A percentile compares a stretch with the other conserved stretches of the same genome.
Evolutionary conservation across 1,140 invertebrate species (phyloP).

Genomic region (Zelostemma sp.): DNA sequence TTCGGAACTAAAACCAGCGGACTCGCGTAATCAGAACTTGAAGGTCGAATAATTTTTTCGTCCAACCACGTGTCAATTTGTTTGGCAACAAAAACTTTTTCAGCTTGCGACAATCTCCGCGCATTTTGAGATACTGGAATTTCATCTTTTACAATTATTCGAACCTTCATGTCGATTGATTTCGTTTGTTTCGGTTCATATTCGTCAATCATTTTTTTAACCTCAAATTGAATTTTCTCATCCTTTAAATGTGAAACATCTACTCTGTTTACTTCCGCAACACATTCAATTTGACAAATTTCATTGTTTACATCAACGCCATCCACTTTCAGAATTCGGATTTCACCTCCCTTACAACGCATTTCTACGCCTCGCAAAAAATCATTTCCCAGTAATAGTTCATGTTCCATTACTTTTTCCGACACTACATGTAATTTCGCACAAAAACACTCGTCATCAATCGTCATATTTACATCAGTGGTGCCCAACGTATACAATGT

Average conservation of each 20-base stretch:
- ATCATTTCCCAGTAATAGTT: conserved; percentile 29
- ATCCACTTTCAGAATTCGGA: conserved; percentile 6
- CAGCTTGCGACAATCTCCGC: conserved; percentile 4
- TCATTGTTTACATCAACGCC: neutral
- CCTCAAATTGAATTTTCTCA: neutral
- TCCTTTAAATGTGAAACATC: conserved; percentile 16
- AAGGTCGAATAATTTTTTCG: conserved; percentile 38
- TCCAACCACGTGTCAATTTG: conserved; percentile 18
- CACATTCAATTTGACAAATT: conserved; percentile 11
- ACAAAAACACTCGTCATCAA: conserved; percentile 15
- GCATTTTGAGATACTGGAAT: conserved; percentile 17
- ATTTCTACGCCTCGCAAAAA: conserved; percentile 12
- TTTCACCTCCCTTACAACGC: neutral
- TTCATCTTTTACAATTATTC: conserved; percentile 25
- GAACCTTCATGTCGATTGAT: conserved; percentile 21
- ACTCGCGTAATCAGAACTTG: conserved; percentile 62
- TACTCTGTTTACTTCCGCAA: conserved; percentile 12
- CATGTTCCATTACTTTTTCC: conserved; percentile 14
- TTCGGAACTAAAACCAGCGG: conserved; percentile 67
- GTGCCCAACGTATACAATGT: conserved; percentile 20
- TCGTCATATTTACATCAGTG: conserved; percentile 6
- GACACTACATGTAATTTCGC: conserved; percentile 25
- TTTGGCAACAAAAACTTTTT: conserved; percentile 12
- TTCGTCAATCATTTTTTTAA: conserved; percentile 12
- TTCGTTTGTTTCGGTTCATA: conserved; percentile 22